Evolutionary conservation across 2,113 vertebrate species (phyloP).

Genomic region (Hypomesus transpacificus): DNA sequence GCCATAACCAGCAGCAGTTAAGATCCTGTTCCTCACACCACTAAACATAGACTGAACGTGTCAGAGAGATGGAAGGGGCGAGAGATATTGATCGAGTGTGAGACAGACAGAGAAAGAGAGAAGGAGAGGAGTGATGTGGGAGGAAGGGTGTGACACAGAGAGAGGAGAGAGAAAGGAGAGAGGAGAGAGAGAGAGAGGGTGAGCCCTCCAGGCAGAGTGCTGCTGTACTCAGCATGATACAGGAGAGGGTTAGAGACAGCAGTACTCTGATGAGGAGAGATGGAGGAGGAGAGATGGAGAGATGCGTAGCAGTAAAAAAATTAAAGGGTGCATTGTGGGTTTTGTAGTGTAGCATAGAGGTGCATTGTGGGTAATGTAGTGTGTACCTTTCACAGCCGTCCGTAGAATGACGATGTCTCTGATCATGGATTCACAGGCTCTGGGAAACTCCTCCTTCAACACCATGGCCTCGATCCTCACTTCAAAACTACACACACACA

Average conservation of each 20-base stretch:
- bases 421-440: constrained; percentile 73
- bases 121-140: no score
- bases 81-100: neutral
- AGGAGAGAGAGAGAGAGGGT: constrained; percentile 16
- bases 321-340: no score
- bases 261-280: neutral
- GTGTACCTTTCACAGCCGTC: constrained; percentile 77
- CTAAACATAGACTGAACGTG: neutral
- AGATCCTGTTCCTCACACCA: neutral
- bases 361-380: no score
- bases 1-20: neutral
- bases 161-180: constrained; percentile 13
- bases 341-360: no score
- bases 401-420: constrained; percentile 76
- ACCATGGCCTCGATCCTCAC: constrained; percentile 89
- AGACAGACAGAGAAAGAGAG: neutral
- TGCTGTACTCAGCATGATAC: neutral
- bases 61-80: neutral
- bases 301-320: constrained; percentile 13
- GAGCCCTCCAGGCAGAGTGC: constrained; percentile 12
- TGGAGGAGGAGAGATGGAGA: no score
- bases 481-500: constrained; percentile 70
- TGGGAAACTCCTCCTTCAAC: constrained; percentile 84
- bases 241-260: no score
- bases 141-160: no score